These are phyloP conservation scores for Podarcis cretensis DNA, from an alignment of 2,113 vertebrate genomes.

Conservation along the genomic window DNA sequence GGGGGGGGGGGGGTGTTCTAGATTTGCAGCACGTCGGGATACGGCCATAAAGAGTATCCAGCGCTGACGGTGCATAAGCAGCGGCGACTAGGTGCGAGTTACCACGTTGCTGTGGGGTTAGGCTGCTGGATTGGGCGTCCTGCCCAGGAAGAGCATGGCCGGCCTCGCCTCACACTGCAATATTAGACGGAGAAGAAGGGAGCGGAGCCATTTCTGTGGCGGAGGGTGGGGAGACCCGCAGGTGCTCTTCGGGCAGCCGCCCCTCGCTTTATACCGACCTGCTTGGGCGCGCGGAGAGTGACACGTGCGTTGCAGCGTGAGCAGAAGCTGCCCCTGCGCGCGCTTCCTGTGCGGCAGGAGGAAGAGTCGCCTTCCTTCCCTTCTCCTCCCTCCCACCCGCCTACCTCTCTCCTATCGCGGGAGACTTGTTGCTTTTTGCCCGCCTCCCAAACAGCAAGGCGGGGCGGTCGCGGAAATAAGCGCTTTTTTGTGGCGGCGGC, in stretches of 20 bases:
- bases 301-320: not conserved
- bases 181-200: not conserved
- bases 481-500: no score
- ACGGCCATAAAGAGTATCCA: not conserved
- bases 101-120: not conserved
- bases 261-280: not conserved
- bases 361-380: not conserved
- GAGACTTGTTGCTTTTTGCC: not conserved
- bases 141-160: not conserved
- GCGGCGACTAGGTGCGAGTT: not conserved
- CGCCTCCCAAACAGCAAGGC: not conserved
- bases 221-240: fast-evolving
- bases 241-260: fast-evolving
- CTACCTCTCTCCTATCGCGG: not conserved
- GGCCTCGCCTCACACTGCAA: no score
- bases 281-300: not conserved
- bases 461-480: not conserved
- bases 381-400: not conserved
- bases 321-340: not conserved
- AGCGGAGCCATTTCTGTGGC: not conserved
- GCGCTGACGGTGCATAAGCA: not conserved
- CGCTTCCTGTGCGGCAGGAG: not conserved
- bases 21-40: not conserved
- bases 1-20: not conserved
- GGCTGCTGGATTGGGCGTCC: not conserved